Evolutionary conservation across 1,140 invertebrate species (phyloP).

Genomic region (Yoshiicerus persimilis): DNA sequence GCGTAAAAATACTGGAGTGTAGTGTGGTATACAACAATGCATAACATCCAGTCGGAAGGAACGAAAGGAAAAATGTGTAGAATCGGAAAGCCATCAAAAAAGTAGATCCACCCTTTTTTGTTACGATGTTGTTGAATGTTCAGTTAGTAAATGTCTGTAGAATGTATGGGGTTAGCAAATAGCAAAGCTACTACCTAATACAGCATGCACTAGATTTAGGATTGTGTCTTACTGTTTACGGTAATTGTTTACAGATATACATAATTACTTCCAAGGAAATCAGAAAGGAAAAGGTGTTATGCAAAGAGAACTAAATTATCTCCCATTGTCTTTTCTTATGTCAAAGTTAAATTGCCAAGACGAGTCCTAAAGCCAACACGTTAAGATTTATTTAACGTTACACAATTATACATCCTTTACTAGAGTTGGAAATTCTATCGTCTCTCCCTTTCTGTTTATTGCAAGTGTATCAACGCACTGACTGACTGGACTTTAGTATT

Average conservation of each 20-base stretch:
- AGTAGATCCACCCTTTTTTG: background rate
- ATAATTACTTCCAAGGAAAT: background rate
- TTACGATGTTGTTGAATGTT: background rate
- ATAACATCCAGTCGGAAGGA: background rate
- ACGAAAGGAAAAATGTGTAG: background rate
- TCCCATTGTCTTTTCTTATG: background rate
- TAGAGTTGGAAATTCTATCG: too few relatives aligned
- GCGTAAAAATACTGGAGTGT: background rate
- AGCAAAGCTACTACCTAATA: background rate
- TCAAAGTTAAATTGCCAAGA: background rate
- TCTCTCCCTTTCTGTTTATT: background rate
- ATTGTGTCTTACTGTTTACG: background rate
- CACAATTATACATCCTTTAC: too few relatives aligned
- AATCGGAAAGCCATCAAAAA: background rate
- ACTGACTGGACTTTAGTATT: too few relatives aligned
- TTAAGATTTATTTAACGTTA: background rate
- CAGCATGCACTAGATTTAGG: background rate
- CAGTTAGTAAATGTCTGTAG: background rate
- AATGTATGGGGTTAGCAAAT: too few relatives aligned
- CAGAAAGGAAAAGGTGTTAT: background rate
- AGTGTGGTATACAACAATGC: background rate
- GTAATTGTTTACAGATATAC: background rate
- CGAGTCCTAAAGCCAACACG: too few relatives aligned
- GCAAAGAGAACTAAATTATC: background rate
- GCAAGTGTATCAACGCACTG: background rate